Percentiles rank a stretch among this genome's conserved stretches.
Conservation (phyloP, 2,888 invertebrate species). For the Athalia circularis region DNA sequence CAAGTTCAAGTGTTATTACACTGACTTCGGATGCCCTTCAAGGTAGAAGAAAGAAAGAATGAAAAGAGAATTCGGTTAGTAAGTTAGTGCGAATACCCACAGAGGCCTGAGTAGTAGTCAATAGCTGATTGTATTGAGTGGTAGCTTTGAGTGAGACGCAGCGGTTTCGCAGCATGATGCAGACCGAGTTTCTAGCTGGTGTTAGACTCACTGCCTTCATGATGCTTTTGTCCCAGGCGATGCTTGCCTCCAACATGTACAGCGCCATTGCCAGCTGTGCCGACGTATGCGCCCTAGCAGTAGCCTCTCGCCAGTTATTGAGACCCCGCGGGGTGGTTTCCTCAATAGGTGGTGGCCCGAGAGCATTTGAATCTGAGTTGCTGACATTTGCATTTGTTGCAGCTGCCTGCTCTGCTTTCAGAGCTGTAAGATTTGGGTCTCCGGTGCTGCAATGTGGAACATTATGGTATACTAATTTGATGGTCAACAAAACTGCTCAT, state of each 20-base stretch:
- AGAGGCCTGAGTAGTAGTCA: slow-evolving; percentile 72
- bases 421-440: slow-evolving; percentile 80
- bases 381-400: slow-evolving; percentile 67
- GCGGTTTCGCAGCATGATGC: slow-evolving; percentile 72
- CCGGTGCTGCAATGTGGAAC: slow-evolving; percentile 74
- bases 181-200: slow-evolving; percentile 72
- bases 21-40: slow-evolving; percentile 48
- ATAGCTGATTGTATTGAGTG: slow-evolving; percentile 72
- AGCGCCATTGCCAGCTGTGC: slow-evolving; percentile 94
- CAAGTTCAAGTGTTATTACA: slow-evolving; percentile 30
- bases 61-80: slow-evolving; percentile 63
- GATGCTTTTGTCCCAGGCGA: slow-evolving; percentile 99
- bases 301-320: slow-evolving; percentile 92
- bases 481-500: no score
- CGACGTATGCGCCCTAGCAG: slow-evolving; percentile 88
- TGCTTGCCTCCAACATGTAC: slow-evolving; percentile 91
- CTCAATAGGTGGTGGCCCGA: slow-evolving; percentile 69
- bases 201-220: slow-evolving; percentile 96
- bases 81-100: slow-evolving; percentile 73
- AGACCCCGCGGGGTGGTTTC: slow-evolving; percentile 86
- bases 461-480: background rate
- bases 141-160: slow-evolving; percentile 73
- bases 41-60: slow-evolving; percentile 48
- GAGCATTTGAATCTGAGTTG: slow-evolving; percentile 63
- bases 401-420: slow-evolving; percentile 74